Evolutionary conservation across 2,113 vertebrate species (phyloP).

Genomic region (Amia ocellicauda): DNA sequence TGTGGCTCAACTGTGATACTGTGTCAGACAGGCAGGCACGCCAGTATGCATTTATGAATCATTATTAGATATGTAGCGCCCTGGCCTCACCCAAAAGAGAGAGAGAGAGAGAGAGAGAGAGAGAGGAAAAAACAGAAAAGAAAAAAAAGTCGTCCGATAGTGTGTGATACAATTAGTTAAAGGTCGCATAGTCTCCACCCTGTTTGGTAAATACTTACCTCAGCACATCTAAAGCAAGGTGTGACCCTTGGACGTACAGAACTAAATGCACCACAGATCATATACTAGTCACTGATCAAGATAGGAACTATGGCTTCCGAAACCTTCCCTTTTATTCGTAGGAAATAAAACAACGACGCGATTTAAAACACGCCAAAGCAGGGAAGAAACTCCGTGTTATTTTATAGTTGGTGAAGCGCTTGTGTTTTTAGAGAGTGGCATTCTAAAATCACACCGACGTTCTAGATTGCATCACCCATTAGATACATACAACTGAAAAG

Average conservation of each 20-base stretch:
- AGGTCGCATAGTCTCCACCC: conserved; percentile 44
- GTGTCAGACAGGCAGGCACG: conserved; percentile 20
- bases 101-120: too few species aligned
- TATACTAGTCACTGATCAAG: too few species aligned
- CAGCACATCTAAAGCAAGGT: conserved; percentile 34
- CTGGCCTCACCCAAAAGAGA: conserved; percentile 52
- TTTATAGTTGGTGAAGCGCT: too few species aligned
- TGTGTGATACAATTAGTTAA: conserved; percentile 30
- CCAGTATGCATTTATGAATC: conserved; percentile 48
- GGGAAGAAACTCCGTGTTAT: too few species aligned
- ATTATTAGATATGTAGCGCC: conserved; percentile 35
- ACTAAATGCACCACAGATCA: not conserved
- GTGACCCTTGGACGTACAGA: conserved; percentile 55
- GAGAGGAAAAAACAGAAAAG: too few species aligned
- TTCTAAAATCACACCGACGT: too few species aligned
- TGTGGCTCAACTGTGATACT: conserved; percentile 36
- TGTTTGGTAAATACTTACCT: conserved; percentile 38
- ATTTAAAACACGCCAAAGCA: too few species aligned
- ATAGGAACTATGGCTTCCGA: too few species aligned
- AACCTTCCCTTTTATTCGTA: too few species aligned
- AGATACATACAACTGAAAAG: not conserved
- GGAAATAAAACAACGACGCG: too few species aligned
- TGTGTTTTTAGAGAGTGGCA: too few species aligned
- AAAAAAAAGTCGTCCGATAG: conserved; percentile 29
- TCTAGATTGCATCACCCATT: too few species aligned